Conservation (phyloP, 1,140 invertebrate genomes). For the Zaprionus kolodkinae region DNA sequence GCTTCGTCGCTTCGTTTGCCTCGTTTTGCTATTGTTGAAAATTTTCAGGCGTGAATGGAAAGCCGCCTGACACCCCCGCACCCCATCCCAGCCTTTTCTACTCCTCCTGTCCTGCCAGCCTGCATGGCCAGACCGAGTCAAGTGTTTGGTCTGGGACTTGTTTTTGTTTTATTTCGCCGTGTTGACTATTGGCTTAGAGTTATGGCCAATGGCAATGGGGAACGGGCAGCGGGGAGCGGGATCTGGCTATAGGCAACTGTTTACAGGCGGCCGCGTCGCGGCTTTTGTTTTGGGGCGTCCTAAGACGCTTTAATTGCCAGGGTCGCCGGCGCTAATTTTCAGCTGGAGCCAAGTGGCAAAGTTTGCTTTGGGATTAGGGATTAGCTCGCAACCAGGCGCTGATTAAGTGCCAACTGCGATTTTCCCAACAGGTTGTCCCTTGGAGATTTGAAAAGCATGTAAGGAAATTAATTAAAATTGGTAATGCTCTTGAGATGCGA, state of each 20-base stretch:
- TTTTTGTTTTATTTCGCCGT: conserved; percentile 80
- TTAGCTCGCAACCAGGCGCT: conserved; percentile 2
- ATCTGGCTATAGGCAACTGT: conserved; percentile 47
- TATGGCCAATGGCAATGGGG: conserved; percentile 60
- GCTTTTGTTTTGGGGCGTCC: conserved; percentile 38
- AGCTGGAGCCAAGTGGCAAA: conserved; percentile 29
- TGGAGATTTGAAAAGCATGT: not conserved
- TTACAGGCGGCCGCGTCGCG: conserved; percentile 51
- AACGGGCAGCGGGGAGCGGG: conserved; percentile 36
- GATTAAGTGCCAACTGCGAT: conserved; percentile 25
- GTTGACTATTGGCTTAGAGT: conserved; percentile 80
- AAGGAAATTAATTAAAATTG: not conserved
- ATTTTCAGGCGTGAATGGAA: conserved; percentile 62
- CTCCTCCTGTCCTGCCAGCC: not conserved
- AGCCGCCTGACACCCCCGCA: not conserved
- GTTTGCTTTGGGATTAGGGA: conserved; percentile 46
- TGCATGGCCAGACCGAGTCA: conserved; percentile 36
- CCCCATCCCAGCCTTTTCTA: not conserved
- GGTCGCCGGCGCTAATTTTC: conserved; percentile 62
- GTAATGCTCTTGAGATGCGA: not conserved
- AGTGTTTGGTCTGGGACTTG: conserved; percentile 63
- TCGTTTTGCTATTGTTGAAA: conserved; percentile 80
- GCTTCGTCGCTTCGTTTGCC: conserved; percentile 81
- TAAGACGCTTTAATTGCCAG: conserved; percentile 69
- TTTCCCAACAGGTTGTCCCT: conserved; percentile 19